Evolutionary conservation across 2,888 invertebrate species (phyloP).

Genomic region (Gastracanthus pulcherrimus): DNA sequence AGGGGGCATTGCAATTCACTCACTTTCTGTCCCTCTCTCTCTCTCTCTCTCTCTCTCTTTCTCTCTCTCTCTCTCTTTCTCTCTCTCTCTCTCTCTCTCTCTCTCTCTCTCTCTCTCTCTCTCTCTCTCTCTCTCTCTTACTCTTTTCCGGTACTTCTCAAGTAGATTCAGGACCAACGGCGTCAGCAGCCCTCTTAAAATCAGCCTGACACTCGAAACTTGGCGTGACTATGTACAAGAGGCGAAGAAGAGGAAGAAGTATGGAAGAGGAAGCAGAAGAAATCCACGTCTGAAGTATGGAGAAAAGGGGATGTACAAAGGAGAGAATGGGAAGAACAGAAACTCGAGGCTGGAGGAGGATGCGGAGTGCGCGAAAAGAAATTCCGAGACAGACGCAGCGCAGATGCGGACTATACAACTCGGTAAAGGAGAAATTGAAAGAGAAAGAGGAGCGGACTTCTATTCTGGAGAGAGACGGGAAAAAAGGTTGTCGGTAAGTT

Average conservation of each 20-base stretch:
- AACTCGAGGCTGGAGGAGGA: neutral
- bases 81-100: too few species aligned
- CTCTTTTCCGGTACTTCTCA: neutral
- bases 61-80: too few species aligned
- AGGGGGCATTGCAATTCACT: slow-evolving; percentile 23
- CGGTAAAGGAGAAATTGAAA: slow-evolving; percentile 12
- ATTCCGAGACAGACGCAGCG: slow-evolving; percentile 28
- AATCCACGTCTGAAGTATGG: slow-evolving; percentile 10
- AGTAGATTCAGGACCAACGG: slow-evolving; percentile 35
- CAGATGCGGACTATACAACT: neutral
- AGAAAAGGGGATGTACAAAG: slow-evolving; percentile 2
- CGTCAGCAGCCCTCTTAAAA: slow-evolving; percentile 44
- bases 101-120: too few species aligned
- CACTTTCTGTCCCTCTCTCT: slow-evolving; percentile 14
- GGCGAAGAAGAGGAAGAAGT: slow-evolving; percentile 4
- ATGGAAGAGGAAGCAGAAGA: neutral
- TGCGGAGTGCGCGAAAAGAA: slow-evolving; percentile 4
- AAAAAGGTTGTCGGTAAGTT: slow-evolving; percentile 39
- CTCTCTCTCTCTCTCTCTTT: too few species aligned
- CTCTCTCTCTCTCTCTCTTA: slow-evolving; percentile 14
- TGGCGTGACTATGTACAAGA: slow-evolving; percentile 18
- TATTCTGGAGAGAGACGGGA: neutral
- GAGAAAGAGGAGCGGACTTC: slow-evolving; percentile 40
- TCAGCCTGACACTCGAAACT: slow-evolving; percentile 44
- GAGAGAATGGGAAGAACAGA: slow-evolving; percentile 1